phyloP scores from a whole-genome alignment of 2,113 vertebrate species.

The Tetraodon nigroviridis region DNA sequence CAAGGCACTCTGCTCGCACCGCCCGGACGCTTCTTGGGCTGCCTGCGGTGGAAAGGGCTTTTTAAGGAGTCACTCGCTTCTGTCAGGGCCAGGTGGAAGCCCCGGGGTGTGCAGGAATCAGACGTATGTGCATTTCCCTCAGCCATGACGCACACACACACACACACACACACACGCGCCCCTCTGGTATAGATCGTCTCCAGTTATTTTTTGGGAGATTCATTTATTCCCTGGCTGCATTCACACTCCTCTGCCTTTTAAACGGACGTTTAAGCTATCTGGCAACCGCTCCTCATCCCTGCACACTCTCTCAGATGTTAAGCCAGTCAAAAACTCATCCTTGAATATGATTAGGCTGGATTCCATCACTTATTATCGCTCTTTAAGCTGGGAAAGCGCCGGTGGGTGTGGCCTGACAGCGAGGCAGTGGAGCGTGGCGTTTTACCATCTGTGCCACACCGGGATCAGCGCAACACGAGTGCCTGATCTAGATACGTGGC shows the following conservation, averaged over 20 bases:
- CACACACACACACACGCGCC: constrained; percentile 9
- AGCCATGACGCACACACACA: constrained; percentile 6
- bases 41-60: constrained; percentile 43
- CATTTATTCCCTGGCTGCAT: constrained; percentile 5
- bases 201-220: too few relatives aligned
- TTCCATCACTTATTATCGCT: constrained; percentile 44
- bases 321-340: constrained; percentile 17
- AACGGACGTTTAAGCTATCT: constrained; percentile 40
- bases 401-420: constrained; percentile 34
- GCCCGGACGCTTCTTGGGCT: constrained; percentile 15
- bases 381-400: constrained; percentile 41
- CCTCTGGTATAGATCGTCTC: too few relatives aligned
- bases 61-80: constrained; percentile 32
- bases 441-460: constrained; percentile 57
- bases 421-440: constrained; percentile 39
- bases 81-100: constrained; percentile 51
- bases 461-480: constrained; percentile 50
- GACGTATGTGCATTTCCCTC: constrained; percentile 7
- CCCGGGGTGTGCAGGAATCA: constrained; percentile 39
- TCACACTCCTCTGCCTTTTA: constrained; percentile 15
- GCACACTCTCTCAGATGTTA: constrained; percentile 19
- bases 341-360: constrained; percentile 10
- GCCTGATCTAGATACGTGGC: constrained; percentile 64
- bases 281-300: constrained; percentile 49
- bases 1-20: constrained; percentile 37